Conservation (phyloP, 2,113 vertebrate species). For the Columbina picui region DNA sequence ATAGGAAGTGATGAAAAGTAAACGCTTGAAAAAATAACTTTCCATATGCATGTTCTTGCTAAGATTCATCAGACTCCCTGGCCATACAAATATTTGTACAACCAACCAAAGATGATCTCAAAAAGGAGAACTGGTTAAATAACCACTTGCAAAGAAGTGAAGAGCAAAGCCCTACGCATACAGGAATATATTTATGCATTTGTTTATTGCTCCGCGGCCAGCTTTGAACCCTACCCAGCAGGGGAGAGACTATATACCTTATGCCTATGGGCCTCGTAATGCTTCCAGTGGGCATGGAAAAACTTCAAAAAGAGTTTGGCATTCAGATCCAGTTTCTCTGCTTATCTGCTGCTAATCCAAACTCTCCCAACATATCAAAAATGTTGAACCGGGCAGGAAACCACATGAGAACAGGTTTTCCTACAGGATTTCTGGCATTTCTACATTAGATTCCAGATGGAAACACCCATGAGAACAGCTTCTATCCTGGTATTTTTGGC, state of each 20-base stretch:
- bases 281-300: conserved; percentile 59
- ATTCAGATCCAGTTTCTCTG: conserved; percentile 55
- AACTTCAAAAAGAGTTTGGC: conserved; percentile 64
- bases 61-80: conserved; percentile 3
- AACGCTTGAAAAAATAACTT: not conserved
- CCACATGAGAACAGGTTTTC: conserved; percentile 74
- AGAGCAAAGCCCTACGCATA: conserved; percentile 31
- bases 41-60: not conserved
- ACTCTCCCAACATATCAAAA: conserved; percentile 72
- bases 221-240: conserved; percentile 42
- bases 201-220: conserved; percentile 59
- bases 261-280: conserved; percentile 37
- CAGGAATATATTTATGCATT: conserved; percentile 48
- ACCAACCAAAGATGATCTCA: not conserved
- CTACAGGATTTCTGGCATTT: conserved; percentile 73
- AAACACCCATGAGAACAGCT: conserved; percentile 74
- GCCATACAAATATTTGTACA: not conserved
- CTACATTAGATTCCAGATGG: conserved; percentile 72
- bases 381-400: conserved; percentile 64
- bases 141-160: conserved; percentile 22
- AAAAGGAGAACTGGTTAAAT: conserved; percentile 12
- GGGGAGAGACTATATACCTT: conserved; percentile 45
- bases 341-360: conserved; percentile 70
- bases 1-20: not conserved
- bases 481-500: conserved; percentile 72